Base-by-base conservation (phyloP, 2,797 vertebrate genomes). In the Manis javanica region DNA sequence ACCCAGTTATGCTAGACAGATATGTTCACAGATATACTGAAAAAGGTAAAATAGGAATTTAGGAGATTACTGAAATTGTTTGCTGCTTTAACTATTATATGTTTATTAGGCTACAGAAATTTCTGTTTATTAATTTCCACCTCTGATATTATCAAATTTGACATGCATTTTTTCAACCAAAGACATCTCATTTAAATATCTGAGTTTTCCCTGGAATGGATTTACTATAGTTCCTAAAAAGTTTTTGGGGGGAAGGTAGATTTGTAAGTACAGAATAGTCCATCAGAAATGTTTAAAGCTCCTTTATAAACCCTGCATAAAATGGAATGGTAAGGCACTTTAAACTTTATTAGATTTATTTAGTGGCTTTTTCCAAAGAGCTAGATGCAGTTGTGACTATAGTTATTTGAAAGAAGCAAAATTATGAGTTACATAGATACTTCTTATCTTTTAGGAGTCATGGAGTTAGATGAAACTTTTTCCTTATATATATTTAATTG, bases 391-490 rank as follows among this genome's bases (percentile, higher is more conserved):
- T 68, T 66, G 16, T 78, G 53, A 86, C 63, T 51, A 37, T 55
- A 34, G 78, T 87, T 91, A 92, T 95, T 92, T 91, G 71, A 91
- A 97, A 95, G 42, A 91, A 87, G 68, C 37, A 92, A 79, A 93
- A 63, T 15, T 49, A 7, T 94, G 46, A 93, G 16, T 49, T 86
- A 88, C 72, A 19, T 29, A 63, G n/a, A 10, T 87, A 49, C 29
- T 61, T 57, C 3, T 79, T 93, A 29, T 31, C 51, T 90, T 72
- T 83, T 86, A 26, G n/a, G 53, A 91, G 16, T 64, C 78, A 10
- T 39, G 53, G 68, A 74, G 13, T 74, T 79, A 95, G 90, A 86
- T 68, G 26, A 39, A 23, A 34, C 63, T 83, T 93, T 57, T 59
- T 46, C 24, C 34, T 72, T 78, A 68, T 8, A 26, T 59, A 46